Evolutionary conservation across 35 echinoderm and acorn worm genomes (phyloP), one percentile per base, ranked within the genome.

Genomic region (Strongylocentrotus purpuratus): DNA sequence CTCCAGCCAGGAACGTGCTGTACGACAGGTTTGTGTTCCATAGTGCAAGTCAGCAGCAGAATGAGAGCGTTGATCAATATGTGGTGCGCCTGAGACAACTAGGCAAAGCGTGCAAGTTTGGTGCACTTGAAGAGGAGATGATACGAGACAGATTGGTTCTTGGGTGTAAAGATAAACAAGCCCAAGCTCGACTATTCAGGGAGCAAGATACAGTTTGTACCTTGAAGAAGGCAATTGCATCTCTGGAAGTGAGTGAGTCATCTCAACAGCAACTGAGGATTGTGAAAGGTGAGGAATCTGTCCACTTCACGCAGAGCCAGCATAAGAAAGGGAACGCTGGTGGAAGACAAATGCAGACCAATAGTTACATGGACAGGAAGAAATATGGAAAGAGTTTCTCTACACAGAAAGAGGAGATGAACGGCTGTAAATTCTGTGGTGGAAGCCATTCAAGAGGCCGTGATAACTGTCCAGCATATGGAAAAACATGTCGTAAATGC

Each of bases 81-180:
- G 96, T n/a, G n/a, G n/a, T n/a, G 94, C 2, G 93, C 48, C 46
- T 95, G n/a, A 46, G 94, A 9, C 90, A 95, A n/a, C 25, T 96
- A 46, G 92, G 94, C 4, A 94, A 96, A 85, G 58, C 92, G 92
- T 98, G 97, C 35, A 71, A 97, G 31, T 98, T 96, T 86, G 86
- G 78, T 32, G 25, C 31, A 18, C 86, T 88, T 8, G 31, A 94
- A 93, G 96, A 94, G 59, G 96, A 95, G 31, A 94, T 97, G 70
- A 94, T 98, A 1, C 8, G 94, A 91, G 96, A 98, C 88, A 35
- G 96, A 86, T 78, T 98, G 17, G 96, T 98, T 15, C 48, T 96
- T 47, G 97, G 97, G 2, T 95, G 94, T 8, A 97, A 92, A 70
- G 93, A 96, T 86, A 46, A 95, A 65, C 48, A 60, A 20, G 52